Evolutionary conservation across 1,140 invertebrate species (phyloP).

Genomic region (Caenorhabditis brenneri): DNA sequence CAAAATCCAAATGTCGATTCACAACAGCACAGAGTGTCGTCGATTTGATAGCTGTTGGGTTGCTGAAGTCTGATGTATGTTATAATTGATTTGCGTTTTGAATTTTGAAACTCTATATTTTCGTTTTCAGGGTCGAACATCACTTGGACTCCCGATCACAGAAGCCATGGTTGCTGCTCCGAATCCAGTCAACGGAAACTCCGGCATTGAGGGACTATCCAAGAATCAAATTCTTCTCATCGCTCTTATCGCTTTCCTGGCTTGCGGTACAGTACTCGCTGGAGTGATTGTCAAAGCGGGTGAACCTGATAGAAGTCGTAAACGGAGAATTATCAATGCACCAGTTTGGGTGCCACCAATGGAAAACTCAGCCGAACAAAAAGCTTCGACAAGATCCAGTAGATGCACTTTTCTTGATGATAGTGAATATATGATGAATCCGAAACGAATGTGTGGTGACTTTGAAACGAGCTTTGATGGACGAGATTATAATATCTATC

Average conservation of each 20-base stretch:
- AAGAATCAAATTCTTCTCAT: background rate
- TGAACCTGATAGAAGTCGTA: constrained; percentile 41
- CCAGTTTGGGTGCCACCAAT: constrained; percentile 42
- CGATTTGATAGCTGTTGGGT: background rate
- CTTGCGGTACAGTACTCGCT: background rate
- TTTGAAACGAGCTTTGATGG: background rate
- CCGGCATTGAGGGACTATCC: background rate
- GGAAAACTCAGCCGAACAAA: background rate
- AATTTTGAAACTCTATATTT: background rate
- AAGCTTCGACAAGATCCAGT: background rate
- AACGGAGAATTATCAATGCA: constrained; percentile 46
- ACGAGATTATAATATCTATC: background rate
- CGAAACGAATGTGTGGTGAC: background rate
- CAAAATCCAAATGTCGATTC: background rate
- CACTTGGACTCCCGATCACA: background rate
- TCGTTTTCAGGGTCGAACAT: background rate
- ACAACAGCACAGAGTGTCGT: constrained; percentile 9
- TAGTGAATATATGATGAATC: background rate
- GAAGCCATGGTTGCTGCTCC: constrained; percentile 10
- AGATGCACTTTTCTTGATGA: background rate
- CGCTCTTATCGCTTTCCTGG: background rate
- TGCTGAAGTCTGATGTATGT: background rate
- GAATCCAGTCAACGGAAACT: background rate
- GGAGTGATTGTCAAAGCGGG: background rate
- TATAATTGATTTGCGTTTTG: background rate